Evolutionary conservation across 2,888 invertebrate genomes (phyloP).

Genomic region (Protonemura montana): DNA sequence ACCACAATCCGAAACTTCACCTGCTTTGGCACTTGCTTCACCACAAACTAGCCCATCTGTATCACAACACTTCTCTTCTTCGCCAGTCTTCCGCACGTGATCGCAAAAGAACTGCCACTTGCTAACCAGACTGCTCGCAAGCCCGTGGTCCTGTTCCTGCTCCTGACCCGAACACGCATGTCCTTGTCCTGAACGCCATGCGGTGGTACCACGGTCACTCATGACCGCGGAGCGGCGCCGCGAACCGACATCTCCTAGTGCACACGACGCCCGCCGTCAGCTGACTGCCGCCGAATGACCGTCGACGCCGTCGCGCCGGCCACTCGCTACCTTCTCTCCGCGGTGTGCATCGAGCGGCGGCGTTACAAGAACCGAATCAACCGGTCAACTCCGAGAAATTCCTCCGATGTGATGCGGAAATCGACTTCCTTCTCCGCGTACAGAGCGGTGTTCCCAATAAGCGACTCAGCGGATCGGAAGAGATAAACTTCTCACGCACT

Average conservation of each 20-base stretch:
- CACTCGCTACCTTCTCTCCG: neutral
- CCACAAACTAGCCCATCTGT: neutral
- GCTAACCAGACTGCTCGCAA: neutral
- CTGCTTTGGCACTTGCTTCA: constrained; percentile 1
- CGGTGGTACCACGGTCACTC: neutral
- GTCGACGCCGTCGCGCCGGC: neutral
- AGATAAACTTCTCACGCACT: neutral
- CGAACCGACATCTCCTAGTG: neutral
- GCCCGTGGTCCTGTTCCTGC: neutral
- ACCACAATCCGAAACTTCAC: neutral
- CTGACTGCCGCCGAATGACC: neutral
- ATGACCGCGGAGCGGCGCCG: neutral
- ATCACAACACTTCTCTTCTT: neutral
- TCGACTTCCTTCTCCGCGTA: neutral
- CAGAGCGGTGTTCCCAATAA: neutral
- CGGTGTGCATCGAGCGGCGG: neutral
- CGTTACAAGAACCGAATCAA: neutral
- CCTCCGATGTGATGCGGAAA: neutral
- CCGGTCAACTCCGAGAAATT: neutral
- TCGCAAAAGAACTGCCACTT: constrained; percentile 7
- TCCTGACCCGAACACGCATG: neutral
- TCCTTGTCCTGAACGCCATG: neutral
- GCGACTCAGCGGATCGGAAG: neutral
- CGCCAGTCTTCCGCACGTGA: neutral
- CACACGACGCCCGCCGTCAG: neutral